Evolutionary conservation across 2,113 vertebrate genomes (phyloP).

Genomic region (Odobenus rosmarus): DNA sequence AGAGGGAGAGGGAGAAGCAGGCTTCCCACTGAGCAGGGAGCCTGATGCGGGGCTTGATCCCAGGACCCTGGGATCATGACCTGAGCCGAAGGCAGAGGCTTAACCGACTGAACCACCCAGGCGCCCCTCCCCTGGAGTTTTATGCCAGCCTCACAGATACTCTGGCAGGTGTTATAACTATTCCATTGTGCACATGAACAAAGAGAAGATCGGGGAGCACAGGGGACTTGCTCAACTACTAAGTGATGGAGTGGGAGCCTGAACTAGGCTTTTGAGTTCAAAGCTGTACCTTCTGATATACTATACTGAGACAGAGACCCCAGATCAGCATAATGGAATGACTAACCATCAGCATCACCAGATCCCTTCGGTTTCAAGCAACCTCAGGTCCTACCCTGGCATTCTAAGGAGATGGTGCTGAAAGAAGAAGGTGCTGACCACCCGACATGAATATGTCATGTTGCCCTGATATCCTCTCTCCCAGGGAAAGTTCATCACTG

Average conservation of each 20-base stretch:
- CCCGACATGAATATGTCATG: not conserved
- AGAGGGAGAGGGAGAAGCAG: no score
- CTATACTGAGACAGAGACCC: not conserved
- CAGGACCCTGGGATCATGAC: not conserved
- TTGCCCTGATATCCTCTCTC: not conserved
- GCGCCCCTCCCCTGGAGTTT: not conserved
- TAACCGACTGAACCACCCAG: not conserved
- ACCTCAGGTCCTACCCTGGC: not conserved
- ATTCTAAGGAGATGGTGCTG: not conserved
- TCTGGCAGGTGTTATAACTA: not conserved
- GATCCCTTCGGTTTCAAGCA: not conserved
- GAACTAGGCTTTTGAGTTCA: not conserved
- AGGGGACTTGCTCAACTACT: not conserved
- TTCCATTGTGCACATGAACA: not conserved
- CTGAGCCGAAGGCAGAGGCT: not conserved
- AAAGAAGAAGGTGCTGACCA: not conserved
- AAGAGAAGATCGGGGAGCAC: not conserved
- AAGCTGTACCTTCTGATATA: not conserved
- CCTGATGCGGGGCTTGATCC: no score
- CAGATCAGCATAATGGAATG: not conserved
- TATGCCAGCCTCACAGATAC: not conserved
- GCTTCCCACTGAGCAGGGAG: no score
- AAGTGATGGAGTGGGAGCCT: not conserved
- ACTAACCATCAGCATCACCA: not conserved
- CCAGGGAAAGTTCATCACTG: no score